Base-by-base conservation (phyloP, 1,140 invertebrate species). In the Diachasma alloeum region DNA sequence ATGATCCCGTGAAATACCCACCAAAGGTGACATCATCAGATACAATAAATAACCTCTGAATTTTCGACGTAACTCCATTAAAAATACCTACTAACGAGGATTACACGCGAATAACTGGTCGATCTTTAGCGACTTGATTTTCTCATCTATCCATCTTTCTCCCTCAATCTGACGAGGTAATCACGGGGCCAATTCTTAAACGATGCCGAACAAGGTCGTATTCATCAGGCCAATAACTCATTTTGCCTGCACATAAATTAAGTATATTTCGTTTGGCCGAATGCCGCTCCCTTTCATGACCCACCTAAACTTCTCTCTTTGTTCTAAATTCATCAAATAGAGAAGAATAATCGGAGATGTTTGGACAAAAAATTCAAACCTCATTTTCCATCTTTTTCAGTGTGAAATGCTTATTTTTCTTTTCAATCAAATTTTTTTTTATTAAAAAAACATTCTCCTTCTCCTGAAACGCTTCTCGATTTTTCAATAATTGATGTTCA, bases 161-260 rank as follows among this genome's bases (percentile, higher is more conserved):
- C 13, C 15, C 36, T n/a, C 36, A 19, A 37, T 72, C 75, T 81
- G 80, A 78, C 80, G 79, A 78, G 77, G 76, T 81, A 81, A 79
- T 80, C 77, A 78, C 75, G 67, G 68, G 53, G 69, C 73, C 77
- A 78, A 78, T 71, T 78, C 77, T 78, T 72, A 74, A 77, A 77
- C 73, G 66, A 67, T 75, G 73, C 77, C 77, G 77, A 78, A 78
- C 73, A 53, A 80, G 81, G 77, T 82, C 79, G 68, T 78, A 78
- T 80, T 80, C 72, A 82, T 82, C 72, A 78, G 78, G 48, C 71
- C 72, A 79, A 82, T 80, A 78, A 80, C 78, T 82, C 76, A 74
- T 76, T 81, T 67, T 13, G 77, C 56, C 76, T 79, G 72, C 76
- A 76, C 71, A 75, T 80, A 79, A 77, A 80, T 80, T 80, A 73